Evolutionary conservation across 2,888 invertebrate species (phyloP).

Genomic region (Plagiodera versicolora): DNA sequence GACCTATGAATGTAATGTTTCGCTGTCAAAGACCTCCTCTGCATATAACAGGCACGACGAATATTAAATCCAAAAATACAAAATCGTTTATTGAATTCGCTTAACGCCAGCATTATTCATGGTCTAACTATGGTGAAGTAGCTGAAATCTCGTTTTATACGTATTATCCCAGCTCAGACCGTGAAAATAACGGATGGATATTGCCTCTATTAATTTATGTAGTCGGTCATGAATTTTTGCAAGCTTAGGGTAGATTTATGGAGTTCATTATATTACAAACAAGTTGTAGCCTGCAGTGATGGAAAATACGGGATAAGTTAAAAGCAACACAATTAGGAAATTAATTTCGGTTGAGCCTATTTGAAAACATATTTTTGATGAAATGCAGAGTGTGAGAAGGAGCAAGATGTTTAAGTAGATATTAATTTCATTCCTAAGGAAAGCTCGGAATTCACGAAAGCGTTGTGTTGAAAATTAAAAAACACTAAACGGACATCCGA

Average conservation of each 20-base stretch:
- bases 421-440: too few species aligned
- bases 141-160: not conserved
- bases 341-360: slow-evolving; percentile 40
- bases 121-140: not conserved
- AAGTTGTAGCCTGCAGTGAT: slow-evolving; percentile 41
- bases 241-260: slow-evolving; percentile 46
- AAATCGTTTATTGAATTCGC: not conserved
- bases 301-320: slow-evolving; percentile 31
- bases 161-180: not conserved
- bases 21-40: too few species aligned
- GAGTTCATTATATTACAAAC: slow-evolving; percentile 48
- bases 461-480: too few species aligned
- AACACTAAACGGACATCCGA: too few species aligned
- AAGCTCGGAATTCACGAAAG: too few species aligned
- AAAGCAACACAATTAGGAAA: slow-evolving; percentile 34
- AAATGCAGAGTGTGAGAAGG: too few species aligned
- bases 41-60: too few species aligned
- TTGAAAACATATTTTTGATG: slow-evolving; percentile 42
- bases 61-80: too few species aligned
- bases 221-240: slow-evolving; percentile 43
- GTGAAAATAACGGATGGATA: not conserved
- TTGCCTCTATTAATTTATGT: slow-evolving; percentile 36
- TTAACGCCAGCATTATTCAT: not conserved
- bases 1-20: too few species aligned
- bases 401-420: too few species aligned